phyloP scores from a whole-genome alignment of 2,113 vertebrate genomes.

The Oreochromis niloticus region DNA sequence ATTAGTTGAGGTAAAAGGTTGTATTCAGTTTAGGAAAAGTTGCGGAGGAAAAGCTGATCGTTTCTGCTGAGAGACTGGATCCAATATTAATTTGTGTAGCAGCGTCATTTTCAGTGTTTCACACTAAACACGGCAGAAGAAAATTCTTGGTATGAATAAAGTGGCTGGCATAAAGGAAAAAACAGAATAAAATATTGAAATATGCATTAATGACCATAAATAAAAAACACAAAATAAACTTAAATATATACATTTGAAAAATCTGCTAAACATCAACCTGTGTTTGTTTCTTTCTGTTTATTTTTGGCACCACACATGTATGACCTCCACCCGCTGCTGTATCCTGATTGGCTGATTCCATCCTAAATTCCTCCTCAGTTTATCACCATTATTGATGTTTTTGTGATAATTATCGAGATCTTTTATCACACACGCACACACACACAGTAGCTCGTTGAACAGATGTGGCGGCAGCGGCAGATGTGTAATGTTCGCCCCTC shows the following conservation, averaged over 20 bases:
- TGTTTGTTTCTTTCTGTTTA: neutral
- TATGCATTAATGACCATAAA: neutral
- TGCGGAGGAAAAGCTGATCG: neutral
- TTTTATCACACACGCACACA: neutral
- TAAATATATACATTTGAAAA: neutral
- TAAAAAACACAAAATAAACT: neutral
- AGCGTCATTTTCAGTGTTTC: neutral
- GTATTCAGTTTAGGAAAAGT: neutral
- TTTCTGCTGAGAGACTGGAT: neutral
- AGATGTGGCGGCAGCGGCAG: conserved; percentile 57
- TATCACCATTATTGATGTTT: neutral
- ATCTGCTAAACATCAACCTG: neutral
- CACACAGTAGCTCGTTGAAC: conserved; percentile 7
- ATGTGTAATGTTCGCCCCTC: conserved; percentile 52
- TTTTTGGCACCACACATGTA: neutral
- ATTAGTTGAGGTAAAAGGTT: neutral
- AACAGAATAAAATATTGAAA: neutral
- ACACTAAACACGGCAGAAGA: neutral
- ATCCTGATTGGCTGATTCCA: neutral
- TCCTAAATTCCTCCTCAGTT: neutral
- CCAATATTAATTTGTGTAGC: neutral
- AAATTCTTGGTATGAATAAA: neutral
- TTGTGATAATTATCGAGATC: neutral
- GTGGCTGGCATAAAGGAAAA: too few species aligned
- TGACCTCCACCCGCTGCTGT: neutral